A percentile compares a stretch with the other conserved stretches of the same genome.
Conservation (phyloP, 2,888 invertebrate genomes). For the Dryocosmus kuriphilus region DNA sequence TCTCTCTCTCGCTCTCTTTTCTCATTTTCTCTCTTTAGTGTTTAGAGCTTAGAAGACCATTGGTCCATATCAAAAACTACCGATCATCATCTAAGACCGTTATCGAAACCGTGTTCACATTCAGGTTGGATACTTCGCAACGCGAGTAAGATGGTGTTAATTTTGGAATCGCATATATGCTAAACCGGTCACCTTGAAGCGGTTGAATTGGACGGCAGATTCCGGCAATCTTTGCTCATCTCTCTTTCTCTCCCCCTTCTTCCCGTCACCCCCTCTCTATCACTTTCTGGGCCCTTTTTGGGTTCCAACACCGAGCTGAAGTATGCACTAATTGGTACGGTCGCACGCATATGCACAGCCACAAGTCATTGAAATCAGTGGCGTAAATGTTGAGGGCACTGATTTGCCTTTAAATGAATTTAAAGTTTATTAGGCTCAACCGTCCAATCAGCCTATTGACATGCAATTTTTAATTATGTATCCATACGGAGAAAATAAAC, state of each 20-base stretch:
- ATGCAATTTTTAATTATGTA: no score
- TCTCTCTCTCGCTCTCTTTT: slow-evolving; percentile 46
- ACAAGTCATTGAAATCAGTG: slow-evolving; percentile 5
- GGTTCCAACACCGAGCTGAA: slow-evolving; percentile 68
- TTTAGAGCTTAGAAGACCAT: background rate
- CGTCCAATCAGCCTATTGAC: no score
- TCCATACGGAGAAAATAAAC: no score
- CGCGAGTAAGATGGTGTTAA: slow-evolving; percentile 52
- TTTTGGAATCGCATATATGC: slow-evolving; percentile 58
- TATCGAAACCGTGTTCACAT: slow-evolving; percentile 3
- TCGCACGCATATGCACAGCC: slow-evolving; percentile 58
- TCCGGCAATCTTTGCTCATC: slow-evolving; percentile 55
- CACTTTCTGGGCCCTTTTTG: slow-evolving; percentile 53
- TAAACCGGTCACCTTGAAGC: slow-evolving; percentile 53
- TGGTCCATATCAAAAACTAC: slow-evolving; percentile 39
- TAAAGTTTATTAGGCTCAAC: no score
- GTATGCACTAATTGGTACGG: slow-evolving; percentile 77
- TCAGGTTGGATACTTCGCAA: background rate
- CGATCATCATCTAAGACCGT: slow-evolving; percentile 36
- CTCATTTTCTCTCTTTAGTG: slow-evolving; percentile 38
- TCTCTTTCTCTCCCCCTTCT: slow-evolving; percentile 47
- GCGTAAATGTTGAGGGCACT: slow-evolving; percentile 16
- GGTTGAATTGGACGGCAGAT: slow-evolving; percentile 49
- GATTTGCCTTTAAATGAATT: background rate
- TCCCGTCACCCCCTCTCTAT: slow-evolving; percentile 36